phyloP scores from a whole-genome alignment of 2,113 vertebrate genomes.

The Crotalus helleri region DNA sequence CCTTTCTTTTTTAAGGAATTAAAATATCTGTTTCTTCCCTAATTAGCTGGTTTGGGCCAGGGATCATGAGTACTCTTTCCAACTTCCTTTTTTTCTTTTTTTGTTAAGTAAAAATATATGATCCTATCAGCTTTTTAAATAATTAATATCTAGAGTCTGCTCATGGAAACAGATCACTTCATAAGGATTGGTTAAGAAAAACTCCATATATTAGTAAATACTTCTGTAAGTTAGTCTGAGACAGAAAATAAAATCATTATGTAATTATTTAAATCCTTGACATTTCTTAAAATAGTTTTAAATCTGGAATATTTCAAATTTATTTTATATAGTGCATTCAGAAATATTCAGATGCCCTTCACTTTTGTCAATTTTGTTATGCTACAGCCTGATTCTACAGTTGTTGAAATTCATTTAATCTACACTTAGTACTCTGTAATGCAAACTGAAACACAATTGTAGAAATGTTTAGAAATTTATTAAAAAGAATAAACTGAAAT shows the following conservation, averaged over 20 bases:
- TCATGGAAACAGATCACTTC: slow-evolving; percentile 71
- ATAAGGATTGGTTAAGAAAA: slow-evolving; percentile 66
- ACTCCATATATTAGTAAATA: slow-evolving; percentile 62
- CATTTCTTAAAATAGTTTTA: slow-evolving; percentile 63
- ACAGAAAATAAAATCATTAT: slow-evolving; percentile 62
- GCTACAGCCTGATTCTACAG: too few relatives aligned
- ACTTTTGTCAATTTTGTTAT: too few relatives aligned
- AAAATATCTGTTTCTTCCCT: neutral
- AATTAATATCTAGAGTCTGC: slow-evolving; percentile 62
- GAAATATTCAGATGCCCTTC: too few relatives aligned
- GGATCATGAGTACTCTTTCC: slow-evolving; percentile 5
- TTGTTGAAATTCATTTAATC: too few relatives aligned
- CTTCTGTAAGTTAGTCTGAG: slow-evolving; percentile 80
- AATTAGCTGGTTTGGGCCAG: neutral
- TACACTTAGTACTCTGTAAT: too few relatives aligned
- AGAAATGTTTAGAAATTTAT: too few relatives aligned
- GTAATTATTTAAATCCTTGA: slow-evolving; percentile 62
- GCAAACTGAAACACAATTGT: too few relatives aligned
- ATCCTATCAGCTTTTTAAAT: slow-evolving; percentile 4
- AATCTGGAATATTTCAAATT: slow-evolving; percentile 68
- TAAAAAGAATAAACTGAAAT: too few relatives aligned
- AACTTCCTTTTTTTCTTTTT: slow-evolving; percentile 14
- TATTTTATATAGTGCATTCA: slow-evolving; percentile 62
- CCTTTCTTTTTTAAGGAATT: neutral
- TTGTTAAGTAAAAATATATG: slow-evolving; percentile 20